Evolutionary conservation across 2,888 invertebrate genomes (phyloP).

Genomic region (Hydroisotoma schaefferi): DNA sequence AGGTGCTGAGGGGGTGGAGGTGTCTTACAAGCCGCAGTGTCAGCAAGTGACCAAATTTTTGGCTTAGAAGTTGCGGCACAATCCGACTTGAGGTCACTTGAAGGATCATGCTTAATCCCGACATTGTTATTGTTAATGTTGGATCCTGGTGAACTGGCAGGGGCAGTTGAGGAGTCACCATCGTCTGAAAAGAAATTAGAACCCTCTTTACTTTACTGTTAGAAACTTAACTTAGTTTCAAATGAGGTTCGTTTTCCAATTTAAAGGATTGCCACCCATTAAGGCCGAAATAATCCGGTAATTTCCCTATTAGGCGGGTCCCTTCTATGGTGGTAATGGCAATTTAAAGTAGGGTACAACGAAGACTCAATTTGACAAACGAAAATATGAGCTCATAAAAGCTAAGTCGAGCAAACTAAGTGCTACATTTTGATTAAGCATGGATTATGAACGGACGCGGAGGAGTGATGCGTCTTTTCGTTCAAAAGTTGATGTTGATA

Average conservation of each 20-base stretch:
- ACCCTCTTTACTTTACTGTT: too few relatives aligned
- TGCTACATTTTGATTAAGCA: constrained; percentile 46
- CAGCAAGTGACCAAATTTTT: constrained; percentile 91
- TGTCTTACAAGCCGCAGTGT: constrained; percentile 89
- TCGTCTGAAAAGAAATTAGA: constrained; percentile 29
- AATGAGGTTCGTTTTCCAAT: too few relatives aligned
- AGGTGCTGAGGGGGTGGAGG: constrained; percentile 59
- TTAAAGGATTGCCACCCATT: too few relatives aligned
- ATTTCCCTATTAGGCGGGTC: too few relatives aligned
- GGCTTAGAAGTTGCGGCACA: constrained; percentile 71
- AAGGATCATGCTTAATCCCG: constrained; percentile 48
- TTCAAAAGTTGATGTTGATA: background rate
- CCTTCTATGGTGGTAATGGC: too few relatives aligned
- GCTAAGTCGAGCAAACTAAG: constrained; percentile 21
- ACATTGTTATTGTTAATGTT: constrained; percentile 47
- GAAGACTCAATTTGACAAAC: background rate
- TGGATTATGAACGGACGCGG: constrained; percentile 36
- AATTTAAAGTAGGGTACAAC: too few relatives aligned
- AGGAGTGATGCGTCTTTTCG: constrained; percentile 12
- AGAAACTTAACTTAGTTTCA: too few relatives aligned
- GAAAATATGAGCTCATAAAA: background rate
- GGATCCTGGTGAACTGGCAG: constrained; percentile 43
- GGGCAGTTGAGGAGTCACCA: constrained; percentile 43
- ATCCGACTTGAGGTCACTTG: constrained; percentile 49
- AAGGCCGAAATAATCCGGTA: too few relatives aligned